Conservation (phyloP, 2,888 invertebrate genomes). For the Spodoptera picta region DNA sequence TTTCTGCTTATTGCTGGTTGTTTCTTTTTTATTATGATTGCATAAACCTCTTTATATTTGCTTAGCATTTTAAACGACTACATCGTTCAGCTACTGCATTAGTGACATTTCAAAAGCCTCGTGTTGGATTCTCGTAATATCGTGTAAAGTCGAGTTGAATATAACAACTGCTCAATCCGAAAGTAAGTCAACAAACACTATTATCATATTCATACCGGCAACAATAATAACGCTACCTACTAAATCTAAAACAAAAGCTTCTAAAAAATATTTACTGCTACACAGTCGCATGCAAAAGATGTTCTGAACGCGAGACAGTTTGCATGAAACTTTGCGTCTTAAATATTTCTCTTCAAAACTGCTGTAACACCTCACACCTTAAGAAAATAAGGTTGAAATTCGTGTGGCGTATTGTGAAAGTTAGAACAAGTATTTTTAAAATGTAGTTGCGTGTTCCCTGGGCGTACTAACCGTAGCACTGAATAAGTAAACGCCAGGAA, state of each 20-base stretch:
- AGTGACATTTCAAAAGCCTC: no score
- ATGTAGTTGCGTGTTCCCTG: conserved; percentile 58
- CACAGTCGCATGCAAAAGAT: conserved; percentile 74
- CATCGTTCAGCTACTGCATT: no score
- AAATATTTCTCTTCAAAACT: conserved; percentile 27
- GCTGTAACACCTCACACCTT: conserved; percentile 37
- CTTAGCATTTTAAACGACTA: background rate
- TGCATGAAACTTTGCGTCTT: conserved; percentile 55
- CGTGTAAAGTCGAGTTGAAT: conserved; percentile 1
- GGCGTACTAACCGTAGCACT: conserved; percentile 82
- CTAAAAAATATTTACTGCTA: conserved; percentile 74
- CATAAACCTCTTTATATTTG: background rate
- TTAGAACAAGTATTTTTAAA: conserved; percentile 59
- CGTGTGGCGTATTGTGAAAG: conserved; percentile 33
- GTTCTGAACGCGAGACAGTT: conserved; percentile 72
- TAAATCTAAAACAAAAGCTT: conserved; percentile 70
- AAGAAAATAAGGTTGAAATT: conserved; percentile 53
- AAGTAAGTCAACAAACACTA: conserved; percentile 50
- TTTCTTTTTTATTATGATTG: conserved; percentile 10
- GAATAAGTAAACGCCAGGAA: conserved; percentile 87
- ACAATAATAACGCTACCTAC: conserved; percentile 68
- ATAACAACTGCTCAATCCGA: conserved; percentile 21
- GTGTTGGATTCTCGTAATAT: no score
- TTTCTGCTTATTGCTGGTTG: conserved; percentile 27
- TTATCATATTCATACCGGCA: conserved; percentile 70